These are phyloP conservation scores for Rhinella marina DNA, from an alignment of 2,797 vertebrate species.

Conservation along the genomic window DNA sequence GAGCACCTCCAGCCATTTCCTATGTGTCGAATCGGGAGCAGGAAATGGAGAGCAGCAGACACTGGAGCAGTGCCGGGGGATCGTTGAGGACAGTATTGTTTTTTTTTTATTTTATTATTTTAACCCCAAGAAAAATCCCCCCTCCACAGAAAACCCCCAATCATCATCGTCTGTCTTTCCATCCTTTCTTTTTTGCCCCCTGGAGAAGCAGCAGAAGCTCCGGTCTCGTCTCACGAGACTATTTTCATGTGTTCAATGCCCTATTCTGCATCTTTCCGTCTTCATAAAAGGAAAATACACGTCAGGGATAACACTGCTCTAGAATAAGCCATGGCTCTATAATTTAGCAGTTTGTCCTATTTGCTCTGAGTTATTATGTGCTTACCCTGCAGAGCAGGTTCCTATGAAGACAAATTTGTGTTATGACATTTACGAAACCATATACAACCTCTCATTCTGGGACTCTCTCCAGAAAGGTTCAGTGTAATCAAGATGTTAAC, in stretches of 20 bases:
- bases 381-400: slow-evolving; percentile 58
- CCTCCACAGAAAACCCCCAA: too few species aligned
- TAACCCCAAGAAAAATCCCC: too few species aligned
- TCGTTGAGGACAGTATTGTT: too few species aligned
- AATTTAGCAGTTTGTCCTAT: slow-evolving; percentile 39
- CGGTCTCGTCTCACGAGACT: background rate
- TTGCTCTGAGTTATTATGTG: slow-evolving; percentile 22
- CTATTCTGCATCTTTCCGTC: slow-evolving; percentile 41
- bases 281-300: slow-evolving; percentile 54
- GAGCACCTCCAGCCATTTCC: too few species aligned
- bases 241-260: slow-evolving; percentile 22
- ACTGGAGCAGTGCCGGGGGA: too few species aligned
- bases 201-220: background rate
- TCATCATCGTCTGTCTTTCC: background rate
- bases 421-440: slow-evolving; percentile 59
- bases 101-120: too few species aligned
- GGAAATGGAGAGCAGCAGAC: too few species aligned
- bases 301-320: slow-evolving; percentile 53
- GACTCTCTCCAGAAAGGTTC: slow-evolving; percentile 60
- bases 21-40: too few species aligned
- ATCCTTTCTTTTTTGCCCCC: background rate
- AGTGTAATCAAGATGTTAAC: slow-evolving; percentile 63
- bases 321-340: slow-evolving; percentile 46
- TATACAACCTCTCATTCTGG: slow-evolving; percentile 28
- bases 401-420: slow-evolving; percentile 59